Evolutionary conservation across 2,888 invertebrate species (phyloP), one percentile per base, ranked within the genome.

Genomic region (Aproaerema taeniolella): DNA sequence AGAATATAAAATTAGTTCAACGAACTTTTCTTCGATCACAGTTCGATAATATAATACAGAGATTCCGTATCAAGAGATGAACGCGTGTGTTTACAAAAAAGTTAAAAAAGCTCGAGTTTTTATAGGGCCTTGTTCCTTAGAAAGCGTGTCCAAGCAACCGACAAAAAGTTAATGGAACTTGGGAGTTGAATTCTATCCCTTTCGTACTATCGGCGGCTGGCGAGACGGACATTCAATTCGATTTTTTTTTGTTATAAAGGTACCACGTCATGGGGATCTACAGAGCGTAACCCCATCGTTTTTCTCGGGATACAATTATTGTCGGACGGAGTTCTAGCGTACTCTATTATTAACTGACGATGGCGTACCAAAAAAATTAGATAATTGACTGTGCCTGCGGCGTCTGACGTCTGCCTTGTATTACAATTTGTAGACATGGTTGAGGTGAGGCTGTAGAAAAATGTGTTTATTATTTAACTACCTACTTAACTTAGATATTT

Each of bases 261-360:
- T 47, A 72, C 72, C 53, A 58, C 72, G 72, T 79, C 77, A 81
- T 67, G 66, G 68, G 66, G 63, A 52, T 59, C 66, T 67, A 61
- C 68, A 55, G 67, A 75, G 69, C 77, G 77, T 75, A 78, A 72
- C 71, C 64, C 69, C 64, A 61, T 65, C 71, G 61, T 76, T 79
- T 74, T 72, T 75, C 81, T 77, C 64, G 71, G 79, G 74, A 83
- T 67, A 63, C 76, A 82, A 85, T 85, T 82, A 83, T 67, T 48
- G 61, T 60, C 52, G 59, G 63, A 56, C 52, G 54, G 45, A 39
- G 52, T 51, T 41, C 39, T 41, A 43, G 49, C 49, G 51, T 52
- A 26, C 39, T 39, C 39, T 42, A 63, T 73, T 67, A 71, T 70
- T 64, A 67, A 51, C 55, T 40, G 47, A 53, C 52, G 53, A n/a